Evolutionary conservation across 2,113 vertebrate genomes (phyloP).

Genomic region (Chrysochloris asiatica): DNA sequence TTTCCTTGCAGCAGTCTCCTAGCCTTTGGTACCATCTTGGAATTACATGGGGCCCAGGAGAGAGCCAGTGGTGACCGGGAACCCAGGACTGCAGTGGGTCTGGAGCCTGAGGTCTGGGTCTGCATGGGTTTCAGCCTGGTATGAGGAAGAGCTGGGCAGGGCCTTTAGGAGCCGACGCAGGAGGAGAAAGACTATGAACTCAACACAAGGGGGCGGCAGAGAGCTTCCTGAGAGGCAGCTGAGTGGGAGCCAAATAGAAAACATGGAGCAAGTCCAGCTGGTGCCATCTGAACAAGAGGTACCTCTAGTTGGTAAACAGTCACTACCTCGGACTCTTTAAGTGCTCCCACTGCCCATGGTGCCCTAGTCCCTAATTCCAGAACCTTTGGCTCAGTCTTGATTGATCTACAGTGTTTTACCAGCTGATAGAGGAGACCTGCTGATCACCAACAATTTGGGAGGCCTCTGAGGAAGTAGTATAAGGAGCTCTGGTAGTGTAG

Average conservation of each 20-base stretch:
- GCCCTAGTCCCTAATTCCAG: neutral
- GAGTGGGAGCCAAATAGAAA: neutral
- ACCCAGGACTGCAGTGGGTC: neutral
- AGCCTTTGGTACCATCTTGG: neutral
- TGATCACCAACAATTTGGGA: neutral
- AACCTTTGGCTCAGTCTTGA: neutral
- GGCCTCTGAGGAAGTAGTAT: too few species aligned
- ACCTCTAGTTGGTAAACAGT: neutral
- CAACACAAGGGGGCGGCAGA: neutral
- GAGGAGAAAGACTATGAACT: neutral
- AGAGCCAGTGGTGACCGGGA: neutral
- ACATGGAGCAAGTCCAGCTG: neutral
- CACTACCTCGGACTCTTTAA: neutral
- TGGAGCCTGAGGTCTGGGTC: neutral
- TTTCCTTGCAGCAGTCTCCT: neutral
- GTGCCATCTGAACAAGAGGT: neutral
- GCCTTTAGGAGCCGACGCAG: neutral
- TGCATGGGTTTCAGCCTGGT: neutral
- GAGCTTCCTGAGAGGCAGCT: neutral
- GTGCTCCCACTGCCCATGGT: neutral
- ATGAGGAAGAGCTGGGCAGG: neutral
- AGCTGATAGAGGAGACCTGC: neutral
- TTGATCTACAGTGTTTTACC: neutral
- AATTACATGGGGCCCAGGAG: neutral
- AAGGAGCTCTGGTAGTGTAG: too few species aligned